Base-by-base conservation (phyloP, 1,140 invertebrate genomes). In the Lucilia sericata region DNA sequence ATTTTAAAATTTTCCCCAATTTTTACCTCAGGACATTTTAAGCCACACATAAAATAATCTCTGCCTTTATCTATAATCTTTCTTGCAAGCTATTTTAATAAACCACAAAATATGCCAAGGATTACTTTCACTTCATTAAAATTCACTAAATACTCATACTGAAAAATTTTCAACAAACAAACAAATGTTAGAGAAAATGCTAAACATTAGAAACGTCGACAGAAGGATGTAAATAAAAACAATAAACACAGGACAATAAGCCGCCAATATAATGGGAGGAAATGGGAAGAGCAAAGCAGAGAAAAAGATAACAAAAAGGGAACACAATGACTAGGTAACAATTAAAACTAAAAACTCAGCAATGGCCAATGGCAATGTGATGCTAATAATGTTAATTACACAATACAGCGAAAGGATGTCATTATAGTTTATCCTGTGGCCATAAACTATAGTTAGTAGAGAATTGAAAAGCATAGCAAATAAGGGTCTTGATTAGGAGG, bases 341-440 rank as follows among this genome's bases (percentile, higher is more conserved):
- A 21, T 21, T 21, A 25, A 19, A 51, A 51, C 42, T 25, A 80
- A 80, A 70, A 70, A 21, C 9, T 12, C 19, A 25, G 19, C 9
- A 21, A 70, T 70, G n/a, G 76, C 76, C 76, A 80, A 21, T 47
- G 42, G 76, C 76, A 80, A 80, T 80, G 76, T 80, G 76, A n/a
- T 80, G 76, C 42, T 80, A 80, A 80, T 80, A 80, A 80, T 21
- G 76, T 80, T 80, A 80, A 80, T 80, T 80, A 80, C 75, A 42
- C 51, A 80, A 49, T 80, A 49, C 19, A 80, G 34, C n/a, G 47
- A 49, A 25, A 80, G 76, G 76, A 80, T 80, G 25, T 80, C 76
- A 80, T 80, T 80, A 80, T 49, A 80, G 76, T 49, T 80, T 47
- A 80, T 49, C 76, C 42, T n/a, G 42, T 80, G 76, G 76, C 76